phyloP scores from a whole-genome alignment of 2,797 vertebrate genomes.

The Oreortyx pictus region DNA sequence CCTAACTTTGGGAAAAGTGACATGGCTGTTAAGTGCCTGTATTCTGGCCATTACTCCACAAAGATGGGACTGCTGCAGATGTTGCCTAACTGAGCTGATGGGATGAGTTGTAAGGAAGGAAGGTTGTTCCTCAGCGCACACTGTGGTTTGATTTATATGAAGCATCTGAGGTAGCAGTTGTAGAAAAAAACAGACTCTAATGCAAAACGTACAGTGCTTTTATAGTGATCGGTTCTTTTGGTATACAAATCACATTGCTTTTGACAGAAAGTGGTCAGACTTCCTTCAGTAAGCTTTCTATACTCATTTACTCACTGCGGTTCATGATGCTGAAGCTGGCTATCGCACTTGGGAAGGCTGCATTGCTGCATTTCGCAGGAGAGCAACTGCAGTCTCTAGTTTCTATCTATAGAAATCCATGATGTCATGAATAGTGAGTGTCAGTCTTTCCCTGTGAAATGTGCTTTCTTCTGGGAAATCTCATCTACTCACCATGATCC shows the following conservation, averaged over 20 bases:
- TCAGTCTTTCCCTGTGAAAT: background rate
- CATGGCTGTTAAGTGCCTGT: background rate
- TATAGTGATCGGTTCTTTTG: background rate
- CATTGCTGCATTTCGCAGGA: background rate
- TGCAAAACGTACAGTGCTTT: background rate
- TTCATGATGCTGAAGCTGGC: background rate
- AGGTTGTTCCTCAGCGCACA: background rate
- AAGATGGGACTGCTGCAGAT: background rate
- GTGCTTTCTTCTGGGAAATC: background rate
- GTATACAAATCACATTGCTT: background rate
- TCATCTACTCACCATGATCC: background rate
- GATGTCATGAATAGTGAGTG: background rate
- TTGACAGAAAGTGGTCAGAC: background rate
- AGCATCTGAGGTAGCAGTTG: background rate
- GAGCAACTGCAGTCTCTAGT: background rate
- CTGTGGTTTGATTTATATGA: background rate
- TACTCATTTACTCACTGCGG: background rate
- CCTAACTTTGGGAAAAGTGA: background rate
- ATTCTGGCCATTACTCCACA: rapidly evolving
- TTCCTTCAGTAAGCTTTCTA: background rate
- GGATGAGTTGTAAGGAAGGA: background rate
- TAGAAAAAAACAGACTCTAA: background rate
- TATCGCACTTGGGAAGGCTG: background rate
- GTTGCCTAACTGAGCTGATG: background rate
- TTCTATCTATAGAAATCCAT: background rate